Evolutionary conservation across 2,113 vertebrate species (phyloP).

Genomic region (Trematocara macrostoma): DNA sequence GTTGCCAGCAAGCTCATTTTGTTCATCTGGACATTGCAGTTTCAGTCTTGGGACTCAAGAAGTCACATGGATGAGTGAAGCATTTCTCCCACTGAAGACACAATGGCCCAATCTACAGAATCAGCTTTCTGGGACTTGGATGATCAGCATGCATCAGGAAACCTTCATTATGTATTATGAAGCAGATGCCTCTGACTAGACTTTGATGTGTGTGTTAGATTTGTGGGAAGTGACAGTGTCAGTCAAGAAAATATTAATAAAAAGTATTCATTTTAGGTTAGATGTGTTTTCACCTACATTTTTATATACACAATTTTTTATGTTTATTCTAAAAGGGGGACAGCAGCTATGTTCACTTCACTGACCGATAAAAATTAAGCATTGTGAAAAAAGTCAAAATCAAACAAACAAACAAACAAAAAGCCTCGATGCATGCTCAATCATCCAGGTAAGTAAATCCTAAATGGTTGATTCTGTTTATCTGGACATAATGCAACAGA

Average conservation of each 20-base stretch:
- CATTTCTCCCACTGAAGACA: background rate
- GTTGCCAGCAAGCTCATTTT: background rate
- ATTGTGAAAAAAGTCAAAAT: background rate
- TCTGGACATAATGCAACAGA: background rate
- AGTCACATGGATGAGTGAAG: background rate
- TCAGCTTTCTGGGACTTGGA: background rate
- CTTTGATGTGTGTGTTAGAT: background rate
- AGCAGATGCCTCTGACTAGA: background rate
- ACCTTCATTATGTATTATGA: background rate
- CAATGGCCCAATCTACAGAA: background rate
- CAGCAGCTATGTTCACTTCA: background rate
- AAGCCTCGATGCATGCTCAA: background rate
- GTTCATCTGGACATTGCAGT: background rate
- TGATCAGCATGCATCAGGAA: background rate
- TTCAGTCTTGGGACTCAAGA: background rate
- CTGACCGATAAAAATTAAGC: background rate
- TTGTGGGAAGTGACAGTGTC: background rate
- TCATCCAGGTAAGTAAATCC: background rate
- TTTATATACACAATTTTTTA: background rate
- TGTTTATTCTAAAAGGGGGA: background rate
- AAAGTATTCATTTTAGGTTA: background rate
- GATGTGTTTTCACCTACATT: background rate
- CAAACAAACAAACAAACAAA: background rate
- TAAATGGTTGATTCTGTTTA: background rate
- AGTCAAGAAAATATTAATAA: background rate